Percentiles rank a stretch among this genome's conserved stretches.
phyloP scores from a whole-genome alignment of 2,888 invertebrate species.

The Acanthacorydalis orientalis region DNA sequence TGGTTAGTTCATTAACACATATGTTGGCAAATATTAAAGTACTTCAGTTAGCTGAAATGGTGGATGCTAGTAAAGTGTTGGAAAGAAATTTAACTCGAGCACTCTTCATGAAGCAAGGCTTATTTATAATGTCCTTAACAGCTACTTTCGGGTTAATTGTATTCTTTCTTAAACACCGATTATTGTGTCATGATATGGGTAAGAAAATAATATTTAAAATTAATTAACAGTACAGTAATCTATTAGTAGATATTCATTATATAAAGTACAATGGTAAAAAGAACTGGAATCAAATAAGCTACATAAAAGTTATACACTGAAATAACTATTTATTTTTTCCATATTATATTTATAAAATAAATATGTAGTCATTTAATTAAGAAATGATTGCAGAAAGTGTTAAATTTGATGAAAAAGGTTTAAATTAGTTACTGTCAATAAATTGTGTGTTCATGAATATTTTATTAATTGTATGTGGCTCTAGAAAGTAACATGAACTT shows the following conservation, averaged over 20 bases:
- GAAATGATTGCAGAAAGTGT: no score
- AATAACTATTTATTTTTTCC: no score
- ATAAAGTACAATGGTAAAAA: no score
- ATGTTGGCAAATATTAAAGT: constrained; percentile 61
- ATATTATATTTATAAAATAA: no score
- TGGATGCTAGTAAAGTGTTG: constrained; percentile 10
- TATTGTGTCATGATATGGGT: constrained; percentile 83
- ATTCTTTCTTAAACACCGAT: constrained; percentile 79
- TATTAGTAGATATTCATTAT: constrained; percentile 5
- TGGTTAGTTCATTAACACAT: constrained; percentile 67
- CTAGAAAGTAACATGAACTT: no score
- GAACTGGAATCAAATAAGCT: no score
- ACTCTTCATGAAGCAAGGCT: constrained; percentile 41
- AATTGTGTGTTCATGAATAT: no score
- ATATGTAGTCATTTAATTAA: no score
- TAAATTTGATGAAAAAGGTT: no score
- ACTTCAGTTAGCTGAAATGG: constrained; percentile 19
- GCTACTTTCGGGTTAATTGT: constrained; percentile 69
- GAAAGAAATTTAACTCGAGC: constrained; percentile 14
- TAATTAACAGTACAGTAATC: background rate
- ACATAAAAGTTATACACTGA: no score
- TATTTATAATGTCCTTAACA: constrained; percentile 59
- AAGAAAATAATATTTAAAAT: constrained; percentile 21
- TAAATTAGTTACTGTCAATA: no score
- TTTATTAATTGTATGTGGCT: no score